Evolutionary conservation across 2,113 vertebrate genomes (phyloP).

Genomic region (Corythornis madagascariensis): DNA sequence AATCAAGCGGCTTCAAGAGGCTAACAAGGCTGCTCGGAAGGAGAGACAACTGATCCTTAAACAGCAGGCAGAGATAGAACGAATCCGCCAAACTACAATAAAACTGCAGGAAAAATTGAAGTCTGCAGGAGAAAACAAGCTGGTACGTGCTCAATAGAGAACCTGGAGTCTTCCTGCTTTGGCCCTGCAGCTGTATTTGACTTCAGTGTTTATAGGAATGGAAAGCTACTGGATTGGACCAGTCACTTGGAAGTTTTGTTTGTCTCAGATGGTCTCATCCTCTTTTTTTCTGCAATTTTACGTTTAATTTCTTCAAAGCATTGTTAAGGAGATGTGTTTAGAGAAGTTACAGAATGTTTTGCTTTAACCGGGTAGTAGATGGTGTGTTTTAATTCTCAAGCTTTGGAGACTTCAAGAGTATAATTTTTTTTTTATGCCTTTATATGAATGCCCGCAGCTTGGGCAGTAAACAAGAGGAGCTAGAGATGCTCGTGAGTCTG

Average conservation of each 20-base stretch:
- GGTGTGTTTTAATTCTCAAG: background rate
- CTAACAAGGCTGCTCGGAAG: constrained; percentile 92
- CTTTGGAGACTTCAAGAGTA: background rate
- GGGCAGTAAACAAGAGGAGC: too few relatives aligned
- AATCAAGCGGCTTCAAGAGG: constrained; percentile 96
- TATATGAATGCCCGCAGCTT: too few relatives aligned
- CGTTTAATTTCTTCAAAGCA: background rate
- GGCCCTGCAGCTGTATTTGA: background rate
- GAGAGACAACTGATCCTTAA: constrained; percentile 95
- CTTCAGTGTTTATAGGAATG: background rate
- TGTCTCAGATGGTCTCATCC: background rate
- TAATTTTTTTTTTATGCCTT: background rate
- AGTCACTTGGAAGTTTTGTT: background rate
- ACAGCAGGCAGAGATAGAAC: constrained; percentile 95
- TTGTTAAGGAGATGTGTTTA: background rate
- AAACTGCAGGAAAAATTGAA: constrained; percentile 92
- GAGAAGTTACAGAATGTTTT: background rate
- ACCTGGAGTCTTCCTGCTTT: background rate
- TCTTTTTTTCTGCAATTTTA: background rate
- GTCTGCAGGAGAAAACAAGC: constrained; percentile 81
- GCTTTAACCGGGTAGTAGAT: background rate
- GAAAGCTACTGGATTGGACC: background rate
- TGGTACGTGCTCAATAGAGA: constrained; percentile 70
- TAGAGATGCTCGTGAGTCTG: too few relatives aligned
- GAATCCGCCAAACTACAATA: constrained; percentile 90